Base-by-base conservation (phyloP, 2,888 invertebrate genomes). In the Cylindroiulus punctatus region DNA sequence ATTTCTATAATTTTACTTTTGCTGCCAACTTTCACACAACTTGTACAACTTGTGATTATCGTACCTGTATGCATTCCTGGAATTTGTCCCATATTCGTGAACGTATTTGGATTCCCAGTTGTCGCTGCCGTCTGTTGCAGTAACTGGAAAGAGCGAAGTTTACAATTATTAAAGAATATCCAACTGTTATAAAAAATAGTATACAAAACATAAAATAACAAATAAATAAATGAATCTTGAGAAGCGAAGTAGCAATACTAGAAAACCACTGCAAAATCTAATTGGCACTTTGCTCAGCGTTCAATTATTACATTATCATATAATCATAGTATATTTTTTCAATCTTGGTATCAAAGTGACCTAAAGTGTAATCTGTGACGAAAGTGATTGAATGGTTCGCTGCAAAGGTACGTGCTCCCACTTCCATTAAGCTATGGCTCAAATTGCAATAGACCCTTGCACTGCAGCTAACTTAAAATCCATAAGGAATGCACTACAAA, bases 101-200 rank as follows among this genome's bases (percentile, higher is more conserved):
- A 89, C 88, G 89, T 89, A 76, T 90, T 90, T 87, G 90, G 88
- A 86, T 90, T 90, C 65, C 90, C 90, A 65, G 88, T 89, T 32
- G 90, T 42, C 30, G 81, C 89, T 84, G 90, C 89, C 57, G 90
- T 90, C 88, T 91, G 90, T 88, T 91, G 90, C 88, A 90, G 88
- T 87, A 90, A 89, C 90, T 90, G 89, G 86, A 90, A 89, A 44
- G 65, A 87, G 87, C 86, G 85, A 85, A 84, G 5, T 17, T 26
- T 26, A 26, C 0, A 42, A 83, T 83, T 42, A 76, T 14, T 76
- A 76, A 76, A 76, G 12, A 76, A 76, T n/a, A 8, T 44, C 12
- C 44, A 44, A 1, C 44, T 8, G 44, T 44, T 8, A 44, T 44
- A 44, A 44, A 44, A 44, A 44, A 44, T 10, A 44, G 14, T 10